Evolutionary conservation across 2,888 invertebrate species (phyloP), one percentile per base, ranked within the genome.

Genomic region (Meiosimyza decipiens): DNA sequence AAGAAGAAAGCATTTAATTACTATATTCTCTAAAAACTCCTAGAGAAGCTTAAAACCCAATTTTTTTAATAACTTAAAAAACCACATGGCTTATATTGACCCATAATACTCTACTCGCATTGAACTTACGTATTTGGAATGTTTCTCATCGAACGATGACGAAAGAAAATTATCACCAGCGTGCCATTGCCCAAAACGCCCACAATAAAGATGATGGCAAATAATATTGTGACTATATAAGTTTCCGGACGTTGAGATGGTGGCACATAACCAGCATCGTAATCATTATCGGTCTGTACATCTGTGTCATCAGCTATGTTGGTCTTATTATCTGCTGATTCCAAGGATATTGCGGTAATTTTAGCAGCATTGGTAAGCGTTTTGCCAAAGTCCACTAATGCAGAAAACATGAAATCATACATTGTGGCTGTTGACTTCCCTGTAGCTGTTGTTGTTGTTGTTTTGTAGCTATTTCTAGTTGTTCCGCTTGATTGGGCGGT

Each of bases 181-280:
- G 95, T 94, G 3, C 96, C 96, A 84, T 97, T 97, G 63, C 97
- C 97, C 6, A 96, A 89, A 0, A 96, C 93, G 4, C 97, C 97
- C 66, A 96, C 92, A 49, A 96, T 88, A 84, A 97, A 95, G 79
- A 97, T 95, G 66, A 96, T 87, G 12, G 92, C 92, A 83, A 96
- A 97, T n/a, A 97, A 87, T 1, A 94, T 88, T 0, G 96, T 96
- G 2, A 96, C 94, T 72, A 96, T 91, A 85, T 95, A 95, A 0
- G 96, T 96, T 88, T 95, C 95, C 0, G 93, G 92, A 15, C 95
- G 89, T 77, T 92, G 89, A 73, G 89, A 86, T 83, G 94, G 94
- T 0, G 94, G 94, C 76, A 91, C 89, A 87, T 90, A 69, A 18
- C 71, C 74, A 33, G 66, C 62, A 59, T 78, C 75, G 9, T 72